Percentiles rank a stretch among this genome's conserved stretches.
phyloP scores from a whole-genome alignment of 2,113 vertebrate species.

The Lonchura striata region DNA sequence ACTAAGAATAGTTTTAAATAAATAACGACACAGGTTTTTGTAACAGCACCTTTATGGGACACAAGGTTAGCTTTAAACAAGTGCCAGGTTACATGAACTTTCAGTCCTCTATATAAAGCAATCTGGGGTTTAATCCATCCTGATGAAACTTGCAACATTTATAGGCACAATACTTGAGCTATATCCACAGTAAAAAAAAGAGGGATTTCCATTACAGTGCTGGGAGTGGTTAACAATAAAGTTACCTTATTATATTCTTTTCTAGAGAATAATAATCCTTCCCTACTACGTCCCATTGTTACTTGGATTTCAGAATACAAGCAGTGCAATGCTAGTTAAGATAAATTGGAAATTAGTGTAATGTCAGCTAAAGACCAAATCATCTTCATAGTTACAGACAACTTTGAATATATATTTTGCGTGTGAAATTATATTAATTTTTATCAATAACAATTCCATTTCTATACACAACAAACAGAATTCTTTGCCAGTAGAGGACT shows the following conservation, averaged over 20 bases:
- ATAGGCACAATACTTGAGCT: neutral
- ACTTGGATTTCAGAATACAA: neutral
- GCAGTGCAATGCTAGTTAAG: neutral
- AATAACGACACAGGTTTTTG: rapidly evolving
- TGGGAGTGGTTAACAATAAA: constrained; percentile 26
- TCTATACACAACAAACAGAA: neutral
- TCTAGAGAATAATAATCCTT: neutral
- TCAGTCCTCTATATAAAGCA: constrained; percentile 20
- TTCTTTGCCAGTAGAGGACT: neutral
- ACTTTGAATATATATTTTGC: neutral
- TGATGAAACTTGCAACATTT: neutral
- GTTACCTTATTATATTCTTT: neutral
- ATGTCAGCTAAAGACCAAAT: neutral
- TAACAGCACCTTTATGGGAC: constrained; percentile 50
- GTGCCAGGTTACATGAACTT: constrained; percentile 29
- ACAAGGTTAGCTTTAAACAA: constrained; percentile 2
- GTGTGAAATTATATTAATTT: neutral
- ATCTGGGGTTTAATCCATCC: neutral
- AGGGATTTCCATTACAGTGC: neutral
- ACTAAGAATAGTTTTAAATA: neutral
- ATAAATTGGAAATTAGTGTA: neutral
- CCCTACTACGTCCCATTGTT: neutral
- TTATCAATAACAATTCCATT: neutral
- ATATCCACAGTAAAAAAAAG: neutral
- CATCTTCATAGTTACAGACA: neutral